Evolutionary conservation across 2,797 vertebrate genomes (phyloP), one percentile per base, ranked within the genome.

Genomic region (Betta splendens): DNA sequence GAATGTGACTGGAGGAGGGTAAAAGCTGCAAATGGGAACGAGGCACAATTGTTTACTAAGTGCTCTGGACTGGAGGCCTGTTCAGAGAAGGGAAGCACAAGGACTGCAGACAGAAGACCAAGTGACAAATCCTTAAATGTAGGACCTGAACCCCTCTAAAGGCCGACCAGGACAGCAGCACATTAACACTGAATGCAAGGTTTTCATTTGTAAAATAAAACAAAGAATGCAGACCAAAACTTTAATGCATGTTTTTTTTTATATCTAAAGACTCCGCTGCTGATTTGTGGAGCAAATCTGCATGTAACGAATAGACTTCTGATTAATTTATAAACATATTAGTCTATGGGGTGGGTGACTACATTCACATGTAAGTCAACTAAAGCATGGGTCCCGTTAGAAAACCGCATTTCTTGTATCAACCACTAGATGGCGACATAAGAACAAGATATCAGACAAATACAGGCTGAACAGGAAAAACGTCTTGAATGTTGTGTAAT

Each of bases 361-460:
- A 4, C 45, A 39, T 23, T 2, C 0, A 31, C 9, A 39, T 13
- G 13, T 42, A 6, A 57, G 18, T 29, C n/a, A 46, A 50, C 47
- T 18, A 17, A 54, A 37, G 31, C 5, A 51, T 16, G 22, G 9
- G n/a, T 20, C 38, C 33, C 59, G 44, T 25, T 59, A 52, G n/a
- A 26, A 49, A 17, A 23, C 5, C 54, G 9, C 22, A 58, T 17
- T 65, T 44, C 43, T 10, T 36, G 28, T 21, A 3, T 16, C 0
- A 8, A 29, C 83, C 82, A 65, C 74, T 64, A 88, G 88, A 69
- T 86, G 88, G 83, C 79, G 55, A 29, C 29, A 53, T 16, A 3
- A 32, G 8, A 37, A 5, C 5, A 52, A 17, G 21, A 10, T 7
- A 39, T 17, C 21, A 48, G 2, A 35, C 3, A 17, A 9, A 7